Evolutionary conservation across 2,797 vertebrate species (phyloP), one percentile per base, ranked within the genome.

Genomic region (Hippoglossus hippoglossus): DNA sequence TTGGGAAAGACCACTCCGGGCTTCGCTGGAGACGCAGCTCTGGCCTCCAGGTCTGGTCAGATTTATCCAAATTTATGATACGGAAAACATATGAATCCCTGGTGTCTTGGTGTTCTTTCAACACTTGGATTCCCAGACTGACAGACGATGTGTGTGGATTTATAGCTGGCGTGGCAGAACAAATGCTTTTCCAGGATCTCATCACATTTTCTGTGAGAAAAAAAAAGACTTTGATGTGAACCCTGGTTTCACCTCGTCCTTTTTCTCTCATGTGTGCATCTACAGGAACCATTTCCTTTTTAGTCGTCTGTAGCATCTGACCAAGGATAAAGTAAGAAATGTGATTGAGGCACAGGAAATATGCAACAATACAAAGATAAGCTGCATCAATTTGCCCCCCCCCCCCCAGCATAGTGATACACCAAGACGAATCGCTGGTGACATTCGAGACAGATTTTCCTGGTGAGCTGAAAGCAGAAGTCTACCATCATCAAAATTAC

Each of bases 41-140:
- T 90, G 89, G 89, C 87, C 74, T 61, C 79, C 0, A 3, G 73
- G 66, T 63, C 75, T 24, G 77, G 75, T 90, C 83, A 83, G 83
- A 90, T 90, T 91, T 74, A 92, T 91, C 78, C 76, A 84, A 88
- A 88, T 90, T 77, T 87, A 87, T 89, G 80, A 91, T 89, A 90
- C 75, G 56, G 83, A 83, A 84, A 87, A 87, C 85, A 87, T 84
- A 87, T 90, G 89, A 90, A 89, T 86, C 87, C 85, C 77, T 83
- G 77, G 79, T 84, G 85, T 87, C 84, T 89, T 85, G 82, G 84
- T 89, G 85, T 90, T 87, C 87, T 91, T 87, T 90, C 84, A 83
- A 50, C 70, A 47, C 81, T 88, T 82, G 81, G 82, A 89, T 79
- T 85, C 76, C 59, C 71, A 77, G 75, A 63, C 82, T 72, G 84